Base-by-base conservation (phyloP, 1,140 invertebrate species). In the Brachionus paranguensis region DNA sequence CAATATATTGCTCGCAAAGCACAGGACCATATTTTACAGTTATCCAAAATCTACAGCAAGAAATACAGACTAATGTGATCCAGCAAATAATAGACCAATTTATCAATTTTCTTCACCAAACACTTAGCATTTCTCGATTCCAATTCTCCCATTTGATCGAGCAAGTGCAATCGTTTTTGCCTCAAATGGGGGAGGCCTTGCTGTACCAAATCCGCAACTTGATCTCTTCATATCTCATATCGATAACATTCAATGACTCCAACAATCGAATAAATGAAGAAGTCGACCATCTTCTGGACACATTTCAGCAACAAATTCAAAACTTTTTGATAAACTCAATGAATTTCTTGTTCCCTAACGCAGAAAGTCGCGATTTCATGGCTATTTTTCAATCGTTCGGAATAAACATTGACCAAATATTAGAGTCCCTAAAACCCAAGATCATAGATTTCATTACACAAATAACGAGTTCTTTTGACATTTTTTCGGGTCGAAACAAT, bases 61-160 rank as follows among this genome's bases (percentile, higher is more conserved):
- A 72, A 72, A 72, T 72, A 17, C 68, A 72, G 37, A 43, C 12
- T n/a, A 72, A 72, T 43, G 68, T 43, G 3, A 72, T 72, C 29
- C 68, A 72, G 33, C 68, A 72, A 43, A 72, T 72, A 72, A 72
- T 72, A 33, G 33, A 72, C 14, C 68, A 72, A 41, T 41, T 72
- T 8, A 20, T 72, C 29, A 11, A 72, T 41, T 72, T 72, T 41
- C 12, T 72, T 8, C 10, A n/a, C 6, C 68, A 72, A 17, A 41
- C 68, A n/a, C 33, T 72, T 1, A 72, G 17, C 37, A 6, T n/a
- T 3, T 37, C 29, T 11, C 68, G 68, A 37, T 72, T 72, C n/a
- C 29, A 72, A 17, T 72, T 72, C 8, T 12, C 37, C n/a, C 29
- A 72, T 17, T 72, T 72, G n/a, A 20, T 72, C 27, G 68, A 72